Base-by-base conservation (phyloP, 2,888 invertebrate genomes). In the Cataglyphis livida region DNA sequence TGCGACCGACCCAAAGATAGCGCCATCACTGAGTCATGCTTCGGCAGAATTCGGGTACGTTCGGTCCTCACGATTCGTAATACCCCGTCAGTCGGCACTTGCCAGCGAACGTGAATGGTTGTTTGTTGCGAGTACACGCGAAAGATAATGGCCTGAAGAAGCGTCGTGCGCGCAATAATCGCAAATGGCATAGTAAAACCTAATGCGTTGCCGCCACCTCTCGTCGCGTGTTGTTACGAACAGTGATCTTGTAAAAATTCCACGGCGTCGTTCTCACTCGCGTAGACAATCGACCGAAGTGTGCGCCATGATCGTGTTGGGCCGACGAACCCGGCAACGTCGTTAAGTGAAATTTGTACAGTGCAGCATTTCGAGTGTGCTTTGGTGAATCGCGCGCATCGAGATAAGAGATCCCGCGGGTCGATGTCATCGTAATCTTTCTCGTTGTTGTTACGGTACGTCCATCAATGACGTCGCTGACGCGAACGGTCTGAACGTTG, bases 171-270 rank as follows among this genome's bases (percentile, higher is more conserved):
- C 85, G 85, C 81, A 88, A 85, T n/a, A n/a, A 51, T 51, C 90
- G 88, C 93, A 93, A 93, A 93, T 93, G 93, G 93, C 93, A 92
- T 92, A 92, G 90, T 81, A 71, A 51, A 51, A 84, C 71, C 82
- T 81, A 84, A 84, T 83, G 84, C 59, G 82, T 75, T 81, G 66
- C 75, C 76, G 66, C 84, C 85, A 0, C 21, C 15, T n/a, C 65
- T 64, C 59, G 44, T 51, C 51, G 76, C 35, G 59, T 44, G 48
- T 51, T 65, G 35, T 25, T 28, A 66, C 38, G 38, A 38, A 76
- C 68, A 28, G 38, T n/a, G 44, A 25, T 61, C 61, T 18, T 18
- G 64, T 15, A 21, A 21, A 12, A 21, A 65, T 21, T 10, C 10
- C 75, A 35, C 64, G 65, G 7, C 62, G 62, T 41, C 59, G n/a